Conservation (phyloP, 23 tunicate genomes). For the Trididemnum miniatum region DNA sequence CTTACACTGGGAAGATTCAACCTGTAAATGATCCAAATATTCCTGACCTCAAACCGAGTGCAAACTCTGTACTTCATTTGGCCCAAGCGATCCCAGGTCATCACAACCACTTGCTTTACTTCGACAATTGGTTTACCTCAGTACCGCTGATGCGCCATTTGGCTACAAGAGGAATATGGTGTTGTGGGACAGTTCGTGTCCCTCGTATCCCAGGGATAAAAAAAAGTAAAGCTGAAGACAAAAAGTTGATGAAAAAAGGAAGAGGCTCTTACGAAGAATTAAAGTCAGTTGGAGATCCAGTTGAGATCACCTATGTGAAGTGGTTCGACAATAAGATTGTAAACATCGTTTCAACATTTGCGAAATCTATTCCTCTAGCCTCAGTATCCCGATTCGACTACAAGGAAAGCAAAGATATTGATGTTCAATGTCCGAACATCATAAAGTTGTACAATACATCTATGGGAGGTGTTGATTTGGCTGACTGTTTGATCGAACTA, state of each 20-base stretch:
- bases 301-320: neutral
- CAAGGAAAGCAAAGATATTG: neutral
- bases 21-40: conserved; percentile 13
- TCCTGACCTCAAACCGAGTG: conserved; percentile 19
- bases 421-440: neutral
- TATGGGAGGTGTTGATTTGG: conserved; percentile 27
- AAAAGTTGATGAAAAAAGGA: neutral
- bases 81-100: conserved; percentile 6
- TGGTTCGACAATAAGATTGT: conserved; percentile 15
- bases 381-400: neutral
- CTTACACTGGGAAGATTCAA: neutral
- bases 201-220: neutral
- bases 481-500: neutral
- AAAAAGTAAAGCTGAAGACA: too few species aligned
- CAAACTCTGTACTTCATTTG: conserved; percentile 10
- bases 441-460: neutral
- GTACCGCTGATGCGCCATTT: neutral
- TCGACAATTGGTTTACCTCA: conserved; percentile 39
- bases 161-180: neutral
- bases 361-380: neutral
- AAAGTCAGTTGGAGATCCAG: neutral
- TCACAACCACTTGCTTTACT: neutral
- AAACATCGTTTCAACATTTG: neutral
- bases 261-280: conserved; percentile 6
- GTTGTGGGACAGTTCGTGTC: conserved; percentile 9